Conservation (phyloP, 2,113 vertebrate genomes). For the Phylloscopus trochiloides region DNA sequence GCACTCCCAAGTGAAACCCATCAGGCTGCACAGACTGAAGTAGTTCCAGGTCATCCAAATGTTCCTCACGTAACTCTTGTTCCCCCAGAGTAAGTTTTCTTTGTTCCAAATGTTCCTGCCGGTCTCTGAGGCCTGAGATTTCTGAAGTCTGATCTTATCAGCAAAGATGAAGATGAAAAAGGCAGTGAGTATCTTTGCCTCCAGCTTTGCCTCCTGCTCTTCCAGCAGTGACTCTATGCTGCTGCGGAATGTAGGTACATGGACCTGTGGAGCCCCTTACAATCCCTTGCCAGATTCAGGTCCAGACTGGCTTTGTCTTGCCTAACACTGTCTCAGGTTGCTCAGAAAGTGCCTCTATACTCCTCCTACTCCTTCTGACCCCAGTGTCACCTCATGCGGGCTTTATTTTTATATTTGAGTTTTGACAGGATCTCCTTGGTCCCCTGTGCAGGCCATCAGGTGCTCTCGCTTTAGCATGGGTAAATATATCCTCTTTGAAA, state of each 20-base stretch:
- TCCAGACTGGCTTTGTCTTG: background rate
- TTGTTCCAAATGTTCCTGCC: background rate
- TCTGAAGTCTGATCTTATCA: background rate
- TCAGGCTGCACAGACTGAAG: background rate
- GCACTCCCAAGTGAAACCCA: background rate
- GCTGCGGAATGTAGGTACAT: background rate
- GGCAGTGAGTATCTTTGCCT: background rate
- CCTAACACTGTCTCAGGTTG: background rate
- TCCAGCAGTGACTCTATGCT: background rate
- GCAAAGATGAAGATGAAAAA: background rate
- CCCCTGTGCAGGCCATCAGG: background rate
- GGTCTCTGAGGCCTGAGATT: background rate
- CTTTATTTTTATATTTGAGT: background rate
- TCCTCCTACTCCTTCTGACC: background rate
- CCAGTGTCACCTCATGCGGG: background rate
- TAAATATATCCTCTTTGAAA: background rate
- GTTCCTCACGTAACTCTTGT: background rate
- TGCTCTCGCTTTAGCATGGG: background rate
- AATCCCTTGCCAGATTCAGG: background rate
- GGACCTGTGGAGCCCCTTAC: background rate
- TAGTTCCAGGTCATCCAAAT: background rate
- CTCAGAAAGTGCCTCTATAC: background rate
- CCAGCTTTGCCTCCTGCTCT: background rate
- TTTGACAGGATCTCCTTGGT: background rate
- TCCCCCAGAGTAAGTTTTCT: background rate